These are phyloP conservation scores for Rynchops niger DNA, from an alignment of 2,113 vertebrate species.

Conservation along the genomic window DNA sequence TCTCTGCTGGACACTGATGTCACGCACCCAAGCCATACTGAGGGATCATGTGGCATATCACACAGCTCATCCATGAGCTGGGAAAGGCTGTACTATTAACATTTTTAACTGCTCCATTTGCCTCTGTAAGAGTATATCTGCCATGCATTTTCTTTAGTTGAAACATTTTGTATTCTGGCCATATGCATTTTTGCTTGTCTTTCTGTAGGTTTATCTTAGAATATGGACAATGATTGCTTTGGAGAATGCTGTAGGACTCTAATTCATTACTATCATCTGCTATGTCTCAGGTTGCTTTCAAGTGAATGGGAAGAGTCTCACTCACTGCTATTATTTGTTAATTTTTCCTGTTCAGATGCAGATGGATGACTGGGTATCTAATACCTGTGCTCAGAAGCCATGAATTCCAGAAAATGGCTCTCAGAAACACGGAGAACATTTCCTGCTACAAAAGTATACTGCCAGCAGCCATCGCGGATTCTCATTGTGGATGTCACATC, in stretches of 20 bases:
- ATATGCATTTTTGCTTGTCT: not conserved
- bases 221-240: not conserved
- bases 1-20: not conserved
- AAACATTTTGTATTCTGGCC: not conserved
- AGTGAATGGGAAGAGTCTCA: not conserved
- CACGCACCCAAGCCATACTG: not conserved
- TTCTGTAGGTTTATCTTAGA: not conserved
- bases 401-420: slow-evolving; percentile 44
- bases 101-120: not conserved
- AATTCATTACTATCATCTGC: not conserved
- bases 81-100: not conserved
- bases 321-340: not conserved
- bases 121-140: not conserved
- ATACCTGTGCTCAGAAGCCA: not conserved
- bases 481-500: slow-evolving; percentile 84
- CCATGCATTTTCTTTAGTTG: not conserved
- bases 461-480: slow-evolving; percentile 78
- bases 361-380: not conserved
- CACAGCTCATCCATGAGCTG: not conserved
- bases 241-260: not conserved
- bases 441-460: not conserved
- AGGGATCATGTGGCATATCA: not conserved
- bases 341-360: not conserved
- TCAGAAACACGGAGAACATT: not conserved
- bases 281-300: not conserved